Percentiles rank a stretch among this genome's conserved stretches.
Conservation (phyloP, 2,797 vertebrate species). For the Buceros bicornis region DNA sequence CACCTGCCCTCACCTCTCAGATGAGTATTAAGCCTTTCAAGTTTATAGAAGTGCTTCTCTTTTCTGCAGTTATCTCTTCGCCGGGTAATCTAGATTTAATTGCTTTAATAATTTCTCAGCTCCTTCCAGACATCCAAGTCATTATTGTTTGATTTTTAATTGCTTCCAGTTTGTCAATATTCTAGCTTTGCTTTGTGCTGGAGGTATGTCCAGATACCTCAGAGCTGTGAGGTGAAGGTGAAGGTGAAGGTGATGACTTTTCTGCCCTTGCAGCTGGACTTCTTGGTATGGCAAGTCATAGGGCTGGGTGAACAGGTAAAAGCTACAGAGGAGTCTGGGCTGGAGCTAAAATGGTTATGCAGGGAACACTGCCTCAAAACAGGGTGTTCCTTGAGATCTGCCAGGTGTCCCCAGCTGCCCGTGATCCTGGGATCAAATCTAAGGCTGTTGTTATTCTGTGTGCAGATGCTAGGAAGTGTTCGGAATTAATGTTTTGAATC, state of each 20-base stretch:
- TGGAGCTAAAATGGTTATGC: not conserved
- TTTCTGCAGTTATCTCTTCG: not conserved
- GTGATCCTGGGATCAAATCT: not conserved
- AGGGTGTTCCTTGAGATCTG: not conserved
- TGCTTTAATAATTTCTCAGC: slow-evolving; percentile 1
- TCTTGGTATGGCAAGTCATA: not conserved
- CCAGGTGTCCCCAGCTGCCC: not conserved
- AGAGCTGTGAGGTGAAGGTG: not conserved
- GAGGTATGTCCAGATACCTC: not conserved
- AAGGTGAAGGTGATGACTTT: not conserved
- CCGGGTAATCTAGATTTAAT: slow-evolving; percentile 14
- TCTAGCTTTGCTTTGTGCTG: not conserved
- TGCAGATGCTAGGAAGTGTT: not conserved
- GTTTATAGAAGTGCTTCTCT: not conserved
- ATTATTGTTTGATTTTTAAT: slow-evolving; percentile 17
- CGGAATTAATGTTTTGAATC: not conserved
- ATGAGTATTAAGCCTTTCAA: not conserved
- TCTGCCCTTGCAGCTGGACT: not conserved
- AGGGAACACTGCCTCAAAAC: not conserved
- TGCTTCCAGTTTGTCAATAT: not conserved
- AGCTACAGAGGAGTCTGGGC: not conserved
- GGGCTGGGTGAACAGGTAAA: not conserved
- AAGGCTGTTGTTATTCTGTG: fast-evolving
- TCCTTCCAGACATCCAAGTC: slow-evolving; percentile 24
- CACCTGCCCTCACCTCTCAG: not conserved